A percentile compares a stretch with the other conserved stretches of the same genome.
phyloP scores from a whole-genome alignment of 2,888 invertebrate species.

The Cecidostiba fungosa region DNA sequence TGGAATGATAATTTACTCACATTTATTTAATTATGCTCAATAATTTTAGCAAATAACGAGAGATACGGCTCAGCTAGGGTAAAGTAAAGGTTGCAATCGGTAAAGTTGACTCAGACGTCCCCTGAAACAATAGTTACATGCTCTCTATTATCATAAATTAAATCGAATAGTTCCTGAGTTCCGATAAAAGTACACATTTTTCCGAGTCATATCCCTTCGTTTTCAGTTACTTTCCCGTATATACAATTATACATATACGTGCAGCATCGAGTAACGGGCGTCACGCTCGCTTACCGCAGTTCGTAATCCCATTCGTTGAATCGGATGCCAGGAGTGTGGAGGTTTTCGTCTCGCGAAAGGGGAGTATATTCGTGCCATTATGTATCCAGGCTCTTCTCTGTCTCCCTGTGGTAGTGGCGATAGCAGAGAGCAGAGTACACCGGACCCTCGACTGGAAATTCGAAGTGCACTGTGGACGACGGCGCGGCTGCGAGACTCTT shows the following conservation, averaged over 20 bases:
- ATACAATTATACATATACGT: background rate
- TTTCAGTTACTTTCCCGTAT: slow-evolving; percentile 8
- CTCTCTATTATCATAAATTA: too few species aligned
- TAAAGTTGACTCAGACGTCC: too few species aligned
- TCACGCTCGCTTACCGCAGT: slow-evolving; percentile 36
- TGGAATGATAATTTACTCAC: too few species aligned
- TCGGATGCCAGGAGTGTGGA: slow-evolving; percentile 22
- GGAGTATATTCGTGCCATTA: background rate
- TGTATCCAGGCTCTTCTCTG: background rate
- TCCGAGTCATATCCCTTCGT: too few species aligned
- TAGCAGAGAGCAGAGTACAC: background rate
- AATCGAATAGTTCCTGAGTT: too few species aligned
- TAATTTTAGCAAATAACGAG: too few species aligned
- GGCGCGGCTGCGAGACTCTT: slow-evolving; percentile 23
- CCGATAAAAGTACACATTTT: too few species aligned
- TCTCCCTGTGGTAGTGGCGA: background rate
- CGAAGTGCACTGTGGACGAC: slow-evolving; percentile 10
- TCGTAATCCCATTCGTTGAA: slow-evolving; percentile 61
- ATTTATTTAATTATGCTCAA: too few species aligned
- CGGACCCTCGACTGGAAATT: slow-evolving; percentile 50
- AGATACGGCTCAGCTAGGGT: too few species aligned
- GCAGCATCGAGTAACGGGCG: background rate
- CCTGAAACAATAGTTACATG: too few species aligned
- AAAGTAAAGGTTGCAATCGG: too few species aligned
- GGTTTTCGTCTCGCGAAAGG: background rate